Percentiles rank a stretch among this genome's conserved stretches.
phyloP scores from a whole-genome alignment of 2,113 vertebrate genomes.

The Esox niger region DNA sequence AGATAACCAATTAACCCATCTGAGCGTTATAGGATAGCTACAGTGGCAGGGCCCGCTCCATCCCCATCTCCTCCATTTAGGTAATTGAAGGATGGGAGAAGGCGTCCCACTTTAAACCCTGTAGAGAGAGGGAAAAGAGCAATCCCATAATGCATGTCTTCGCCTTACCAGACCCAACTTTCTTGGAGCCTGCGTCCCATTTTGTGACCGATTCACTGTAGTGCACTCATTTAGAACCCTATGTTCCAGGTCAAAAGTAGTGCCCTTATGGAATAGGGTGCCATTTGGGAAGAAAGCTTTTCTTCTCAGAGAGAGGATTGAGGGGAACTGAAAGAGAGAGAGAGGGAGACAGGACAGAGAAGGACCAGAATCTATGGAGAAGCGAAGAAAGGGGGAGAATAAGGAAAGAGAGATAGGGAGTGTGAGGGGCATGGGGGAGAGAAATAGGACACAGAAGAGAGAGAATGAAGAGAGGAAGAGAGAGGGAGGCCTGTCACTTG shows the following conservation, averaged over 20 bases:
- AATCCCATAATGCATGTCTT: slow-evolving; percentile 58
- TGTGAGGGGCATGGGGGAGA: background rate
- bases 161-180: slow-evolving; percentile 24
- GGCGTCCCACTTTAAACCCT: slow-evolving; percentile 45
- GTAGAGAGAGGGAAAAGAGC: slow-evolving; percentile 28
- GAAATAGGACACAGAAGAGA: slow-evolving; percentile 16
- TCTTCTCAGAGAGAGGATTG: slow-evolving; percentile 2
- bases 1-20: slow-evolving; percentile 67
- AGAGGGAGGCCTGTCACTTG: slow-evolving; percentile 56
- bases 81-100: slow-evolving; percentile 65
- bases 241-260: no score
- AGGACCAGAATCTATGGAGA: slow-evolving; percentile 2
- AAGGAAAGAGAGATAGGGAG: slow-evolving; percentile 7
- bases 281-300: background rate
- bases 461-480: slow-evolving; percentile 23
- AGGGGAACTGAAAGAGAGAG: background rate
- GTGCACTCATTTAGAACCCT: no score
- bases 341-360: background rate
- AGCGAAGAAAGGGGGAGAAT: slow-evolving; percentile 5
- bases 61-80: slow-evolving; percentile 58
- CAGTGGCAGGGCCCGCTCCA: slow-evolving; percentile 32
- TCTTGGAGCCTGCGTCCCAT: background rate
- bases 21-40: slow-evolving; percentile 44
- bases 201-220: no score
- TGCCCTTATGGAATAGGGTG: no score